Evolutionary conservation across 2,888 invertebrate genomes (phyloP).

Genomic region (Drosophila phalerata): DNA sequence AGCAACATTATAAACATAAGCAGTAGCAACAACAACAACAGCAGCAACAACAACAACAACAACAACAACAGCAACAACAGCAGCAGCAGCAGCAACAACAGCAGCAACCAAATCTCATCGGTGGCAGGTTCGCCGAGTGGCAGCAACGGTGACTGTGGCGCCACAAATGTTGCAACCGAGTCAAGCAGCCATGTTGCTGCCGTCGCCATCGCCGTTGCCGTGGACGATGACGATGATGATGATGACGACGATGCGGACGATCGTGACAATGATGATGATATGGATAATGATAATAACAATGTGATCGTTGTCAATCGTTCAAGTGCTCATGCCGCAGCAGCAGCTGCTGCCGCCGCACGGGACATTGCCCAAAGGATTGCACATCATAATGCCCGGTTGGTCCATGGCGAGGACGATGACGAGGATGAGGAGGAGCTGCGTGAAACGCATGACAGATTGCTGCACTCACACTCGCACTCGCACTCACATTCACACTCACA

Average conservation of each 20-base stretch:
- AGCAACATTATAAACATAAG: constrained; percentile 42
- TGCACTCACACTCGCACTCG: constrained; percentile 27
- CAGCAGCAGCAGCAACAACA: constrained; percentile 8
- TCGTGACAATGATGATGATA: constrained; percentile 41
- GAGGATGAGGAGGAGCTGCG: constrained; percentile 59
- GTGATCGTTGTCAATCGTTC: constrained; percentile 59
- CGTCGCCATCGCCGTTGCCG: constrained; percentile 46
- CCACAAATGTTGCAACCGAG: constrained; percentile 29
- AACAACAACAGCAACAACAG: constrained; percentile 16
- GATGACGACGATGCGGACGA: constrained; percentile 57
- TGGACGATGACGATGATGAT: constrained; percentile 38
- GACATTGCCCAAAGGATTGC: constrained; percentile 69
- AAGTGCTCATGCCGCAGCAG: constrained; percentile 40
- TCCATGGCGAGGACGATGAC: constrained; percentile 55
- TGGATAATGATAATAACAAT: constrained; percentile 41
- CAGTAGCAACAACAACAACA: constrained; percentile 62
- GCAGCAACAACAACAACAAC: constrained; percentile 43
- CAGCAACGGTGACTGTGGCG: constrained; percentile 64
- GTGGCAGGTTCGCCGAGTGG: constrained; percentile 51
- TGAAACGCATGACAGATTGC: constrained; percentile 43
- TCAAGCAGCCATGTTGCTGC: constrained; percentile 51
- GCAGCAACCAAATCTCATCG: constrained; percentile 23
- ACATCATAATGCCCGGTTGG: constrained; percentile 53
- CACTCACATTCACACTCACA: constrained; percentile 60
- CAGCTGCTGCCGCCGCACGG: constrained; percentile 61